A percentile compares a stretch with the other conserved stretches of the same genome.
phyloP scores from a whole-genome alignment of 2,797 vertebrate species.

The Spea hammondii region DNA sequence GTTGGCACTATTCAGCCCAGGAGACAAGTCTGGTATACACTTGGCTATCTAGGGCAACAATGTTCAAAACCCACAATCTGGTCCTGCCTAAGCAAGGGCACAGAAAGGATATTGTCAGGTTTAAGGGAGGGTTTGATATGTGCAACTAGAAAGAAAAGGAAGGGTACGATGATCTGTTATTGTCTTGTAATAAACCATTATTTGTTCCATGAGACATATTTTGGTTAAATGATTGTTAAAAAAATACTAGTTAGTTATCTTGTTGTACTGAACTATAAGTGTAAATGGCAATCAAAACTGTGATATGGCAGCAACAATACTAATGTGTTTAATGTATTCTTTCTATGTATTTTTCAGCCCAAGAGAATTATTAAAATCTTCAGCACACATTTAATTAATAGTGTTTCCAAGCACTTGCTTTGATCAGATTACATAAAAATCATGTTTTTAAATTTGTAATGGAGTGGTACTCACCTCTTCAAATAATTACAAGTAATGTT shows the following conservation, averaged over 20 bases:
- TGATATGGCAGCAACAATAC: constrained; percentile 8
- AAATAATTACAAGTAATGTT: constrained; percentile 63
- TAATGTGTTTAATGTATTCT: constrained; percentile 24
- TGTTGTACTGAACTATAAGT: background rate
- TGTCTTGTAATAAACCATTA: background rate
- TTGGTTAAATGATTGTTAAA: background rate
- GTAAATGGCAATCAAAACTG: background rate
- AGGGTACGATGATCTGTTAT: too few species aligned
- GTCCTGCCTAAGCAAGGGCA: too few species aligned
- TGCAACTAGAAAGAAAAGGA: too few species aligned
- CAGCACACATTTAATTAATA: constrained; percentile 44
- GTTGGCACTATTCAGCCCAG: too few species aligned
- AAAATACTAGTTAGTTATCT: background rate
- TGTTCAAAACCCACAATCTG: too few species aligned
- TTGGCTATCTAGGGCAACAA: too few species aligned
- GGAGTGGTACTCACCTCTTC: constrained; percentile 61
- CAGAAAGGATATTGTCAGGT: too few species aligned
- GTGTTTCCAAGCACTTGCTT: constrained; percentile 32
- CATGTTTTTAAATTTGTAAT: constrained; percentile 54
- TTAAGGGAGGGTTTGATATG: too few species aligned
- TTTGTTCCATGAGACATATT: too few species aligned
- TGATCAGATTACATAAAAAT: constrained; percentile 56
- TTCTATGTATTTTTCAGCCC: background rate
- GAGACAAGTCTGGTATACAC: too few species aligned
- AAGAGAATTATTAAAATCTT: constrained; percentile 29